A percentile compares a stretch with the other conserved stretches of the same genome.
Evolutionary conservation across 2,113 vertebrate genomes (phyloP).

Genomic region (Balaenoptera acutorostrata): DNA sequence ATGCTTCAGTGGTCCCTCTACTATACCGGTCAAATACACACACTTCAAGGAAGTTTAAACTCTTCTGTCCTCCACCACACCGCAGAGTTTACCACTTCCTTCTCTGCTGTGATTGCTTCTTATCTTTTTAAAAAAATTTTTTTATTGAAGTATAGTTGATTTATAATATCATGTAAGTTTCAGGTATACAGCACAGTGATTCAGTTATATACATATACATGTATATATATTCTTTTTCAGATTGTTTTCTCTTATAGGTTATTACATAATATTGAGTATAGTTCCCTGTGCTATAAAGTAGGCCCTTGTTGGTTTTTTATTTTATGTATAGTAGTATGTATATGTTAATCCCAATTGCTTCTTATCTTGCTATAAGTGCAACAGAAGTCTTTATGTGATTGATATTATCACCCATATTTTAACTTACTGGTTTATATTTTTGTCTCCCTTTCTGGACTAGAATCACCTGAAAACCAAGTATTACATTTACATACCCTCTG

Average conservation of each 20-base stretch:
- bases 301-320: neutral
- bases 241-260: neutral
- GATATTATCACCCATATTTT: neutral
- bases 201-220: neutral
- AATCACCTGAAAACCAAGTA: neutral
- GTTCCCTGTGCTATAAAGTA: neutral
- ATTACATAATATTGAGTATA: neutral
- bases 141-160: neutral
- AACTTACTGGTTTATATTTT: neutral
- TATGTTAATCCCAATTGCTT: neutral
- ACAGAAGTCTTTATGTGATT: neutral
- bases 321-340: neutral
- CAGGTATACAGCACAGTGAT: neutral
- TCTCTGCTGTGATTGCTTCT: neutral
- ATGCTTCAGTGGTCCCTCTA: neutral
- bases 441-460: neutral
- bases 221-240: neutral
- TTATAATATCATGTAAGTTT: neutral
- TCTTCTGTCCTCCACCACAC: neutral
- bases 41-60: neutral
- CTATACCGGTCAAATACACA: neutral
- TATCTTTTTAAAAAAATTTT: neutral
- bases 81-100: too few species aligned
- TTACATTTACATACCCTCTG: neutral
- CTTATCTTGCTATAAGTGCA: neutral